Conservation (phyloP, 2,113 vertebrate genomes). For the Orycteropus afer region DNA sequence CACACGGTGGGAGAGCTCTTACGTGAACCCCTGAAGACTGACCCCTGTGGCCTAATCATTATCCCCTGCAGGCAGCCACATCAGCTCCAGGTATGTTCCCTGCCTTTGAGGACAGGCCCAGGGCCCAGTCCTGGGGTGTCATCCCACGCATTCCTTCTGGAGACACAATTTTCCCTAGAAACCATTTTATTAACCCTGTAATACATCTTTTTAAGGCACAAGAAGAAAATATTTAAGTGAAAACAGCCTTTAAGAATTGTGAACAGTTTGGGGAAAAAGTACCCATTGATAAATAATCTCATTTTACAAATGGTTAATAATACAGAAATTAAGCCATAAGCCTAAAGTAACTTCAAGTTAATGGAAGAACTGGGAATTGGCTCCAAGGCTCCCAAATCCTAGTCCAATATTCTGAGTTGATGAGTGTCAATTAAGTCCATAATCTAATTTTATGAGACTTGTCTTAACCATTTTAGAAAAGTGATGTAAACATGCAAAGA, state of each 20-base stretch:
- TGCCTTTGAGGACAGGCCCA: neutral
- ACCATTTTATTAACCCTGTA: neutral
- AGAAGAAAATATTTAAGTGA: neutral
- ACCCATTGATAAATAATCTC: neutral
- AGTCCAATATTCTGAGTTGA: neutral
- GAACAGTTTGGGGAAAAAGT: neutral
- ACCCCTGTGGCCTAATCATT: neutral
- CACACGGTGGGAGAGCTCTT: neutral
- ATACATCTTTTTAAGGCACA: neutral
- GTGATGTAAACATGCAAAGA: neutral
- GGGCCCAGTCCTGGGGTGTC: neutral
- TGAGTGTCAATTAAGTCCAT: slow-evolving; percentile 18
- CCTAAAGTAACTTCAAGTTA: neutral
- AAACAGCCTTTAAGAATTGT: neutral
- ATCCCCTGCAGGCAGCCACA: neutral
- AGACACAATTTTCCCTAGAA: neutral
- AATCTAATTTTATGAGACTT: slow-evolving; percentile 13
- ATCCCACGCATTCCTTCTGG: neutral
- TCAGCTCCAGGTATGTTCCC: neutral
- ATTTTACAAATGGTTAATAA: neutral
- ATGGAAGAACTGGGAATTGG: neutral
- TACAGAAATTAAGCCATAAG: neutral
- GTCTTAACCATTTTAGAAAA: slow-evolving; percentile 32
- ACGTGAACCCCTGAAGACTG: neutral
- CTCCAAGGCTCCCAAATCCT: neutral